Base-by-base conservation (phyloP, 1,140 invertebrate species). In the Drosophila fuyamai region DNA sequence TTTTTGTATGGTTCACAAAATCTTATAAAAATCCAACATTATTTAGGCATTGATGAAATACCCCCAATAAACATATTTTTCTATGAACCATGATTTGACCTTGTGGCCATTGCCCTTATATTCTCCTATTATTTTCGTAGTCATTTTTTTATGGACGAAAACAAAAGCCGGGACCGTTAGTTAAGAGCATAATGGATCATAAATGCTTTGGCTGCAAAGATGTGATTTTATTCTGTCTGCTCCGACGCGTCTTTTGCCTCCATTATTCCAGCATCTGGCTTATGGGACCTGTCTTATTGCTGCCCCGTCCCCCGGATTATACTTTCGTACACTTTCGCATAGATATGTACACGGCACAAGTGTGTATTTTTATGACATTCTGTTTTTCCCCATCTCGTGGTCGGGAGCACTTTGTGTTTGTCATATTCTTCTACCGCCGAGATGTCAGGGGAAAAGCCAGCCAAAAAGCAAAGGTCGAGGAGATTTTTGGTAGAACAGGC, bases 151-250 rank as follows among this genome's bases (percentile, higher is more conserved):
- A 84, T 80, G 65, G 74, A 43, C 51, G 60, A 67, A 76, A 72
- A 78, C 59, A 73, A 81, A 85, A 68, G 62, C 44, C 68, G 16
- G 58, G 76, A 68, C 53, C 68, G 36, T 75, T 67, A 66, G 83
- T 79, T 79, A 79, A 86, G 70, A 76, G 82, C 82, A 85, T 85
- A 82, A 86, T 85, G 82, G 79, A 82, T 72, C 79, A 86, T 86
- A 85, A 85, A 86, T 81, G 82, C 79, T 82, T 65, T 72, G 68
- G 60, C 63, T 78, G 57, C 61, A 57, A 88, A 86, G 79, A 88
- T 85, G 79, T 78, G 82, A 81, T 86, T 86, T 85, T 75, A 75
- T 86, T 66, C 18, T 60, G 68, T 68, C 76, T 73, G 79, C 75
- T 57, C 54, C 46, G 63, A 76, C 63, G 82, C 81, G 59, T 53